A percentile compares a stretch with the other conserved stretches of the same genome.
These are phyloP conservation scores for Misgurnus anguillicaudatus DNA, from an alignment of 2,113 vertebrate species.

Conservation along the genomic window DNA sequence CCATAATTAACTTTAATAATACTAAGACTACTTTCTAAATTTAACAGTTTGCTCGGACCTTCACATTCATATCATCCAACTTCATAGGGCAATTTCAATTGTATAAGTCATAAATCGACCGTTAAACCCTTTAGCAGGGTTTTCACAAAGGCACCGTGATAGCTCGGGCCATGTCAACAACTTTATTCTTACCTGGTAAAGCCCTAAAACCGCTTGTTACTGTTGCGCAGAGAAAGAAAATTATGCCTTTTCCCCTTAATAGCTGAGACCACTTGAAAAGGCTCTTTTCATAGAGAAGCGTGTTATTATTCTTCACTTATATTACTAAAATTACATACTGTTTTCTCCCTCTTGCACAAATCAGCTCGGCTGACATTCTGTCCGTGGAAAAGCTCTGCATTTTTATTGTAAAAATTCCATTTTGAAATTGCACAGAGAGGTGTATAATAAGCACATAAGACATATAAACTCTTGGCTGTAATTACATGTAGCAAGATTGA, in stretches of 20 bases:
- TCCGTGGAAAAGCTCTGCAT: constrained; percentile 8
- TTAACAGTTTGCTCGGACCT: not conserved
- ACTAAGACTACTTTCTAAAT: not conserved
- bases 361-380: constrained; percentile 31
- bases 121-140: constrained; percentile 4
- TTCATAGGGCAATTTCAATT: not conserved
- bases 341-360: constrained; percentile 25
- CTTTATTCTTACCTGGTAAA: not conserved
- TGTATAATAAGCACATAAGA: constrained; percentile 34
- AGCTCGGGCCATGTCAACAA: not conserved
- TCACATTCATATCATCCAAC: not conserved
- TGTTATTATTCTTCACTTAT: constrained; percentile 43
- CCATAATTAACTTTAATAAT: no score
- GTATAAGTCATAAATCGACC: not conserved
- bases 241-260: constrained; percentile 26
- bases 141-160: not conserved
- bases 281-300: constrained; percentile 30
- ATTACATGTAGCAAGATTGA: constrained; percentile 1
- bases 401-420: not conserved
- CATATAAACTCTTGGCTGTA: not conserved
- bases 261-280: constrained; percentile 23
- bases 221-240: constrained; percentile 11
- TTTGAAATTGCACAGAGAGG: constrained; percentile 5
- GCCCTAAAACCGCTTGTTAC: not conserved
- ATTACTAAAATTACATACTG: constrained; percentile 40